Percentiles rank a stretch among this genome's conserved stretches.
phyloP scores from a whole-genome alignment of 2,113 vertebrate species.

The Strigops habroptila region DNA sequence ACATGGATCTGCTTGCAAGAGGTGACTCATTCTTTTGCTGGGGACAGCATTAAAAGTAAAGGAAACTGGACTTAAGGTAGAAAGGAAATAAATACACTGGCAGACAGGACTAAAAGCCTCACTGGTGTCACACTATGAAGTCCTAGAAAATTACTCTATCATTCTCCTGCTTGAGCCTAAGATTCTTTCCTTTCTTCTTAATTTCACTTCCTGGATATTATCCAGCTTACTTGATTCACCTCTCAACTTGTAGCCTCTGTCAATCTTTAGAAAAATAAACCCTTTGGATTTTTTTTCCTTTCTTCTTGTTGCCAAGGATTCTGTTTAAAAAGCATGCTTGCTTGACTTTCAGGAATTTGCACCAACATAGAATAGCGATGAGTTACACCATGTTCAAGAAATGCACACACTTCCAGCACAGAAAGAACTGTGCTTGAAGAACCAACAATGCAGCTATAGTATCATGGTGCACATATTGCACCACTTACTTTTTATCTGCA shows the following conservation, averaged over 20 bases:
- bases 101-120: slow-evolving; percentile 11
- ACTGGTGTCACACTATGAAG: slow-evolving; percentile 6
- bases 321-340: slow-evolving; percentile 48
- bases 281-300: background rate
- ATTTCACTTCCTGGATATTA: slow-evolving; percentile 55
- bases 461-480: background rate
- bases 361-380: background rate
- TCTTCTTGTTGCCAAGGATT: slow-evolving; percentile 48
- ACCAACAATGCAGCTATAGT: background rate
- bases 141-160: background rate
- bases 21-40: slow-evolving; percentile 20
- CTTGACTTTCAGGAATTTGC: slow-evolving; percentile 52
- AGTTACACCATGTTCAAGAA: background rate
- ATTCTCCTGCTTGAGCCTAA: background rate
- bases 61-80: slow-evolving; percentile 25
- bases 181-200: slow-evolving; percentile 46
- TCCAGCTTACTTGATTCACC: slow-evolving; percentile 30
- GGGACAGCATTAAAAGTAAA: slow-evolving; percentile 24
- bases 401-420: background rate
- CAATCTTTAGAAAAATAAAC: slow-evolving; percentile 34
- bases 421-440: background rate
- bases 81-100: slow-evolving; percentile 16
- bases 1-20: background rate
- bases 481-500: background rate
- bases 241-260: slow-evolving; percentile 44